Base-by-base conservation (phyloP, 2,113 vertebrate species). In the Melozone crissalis region DNA sequence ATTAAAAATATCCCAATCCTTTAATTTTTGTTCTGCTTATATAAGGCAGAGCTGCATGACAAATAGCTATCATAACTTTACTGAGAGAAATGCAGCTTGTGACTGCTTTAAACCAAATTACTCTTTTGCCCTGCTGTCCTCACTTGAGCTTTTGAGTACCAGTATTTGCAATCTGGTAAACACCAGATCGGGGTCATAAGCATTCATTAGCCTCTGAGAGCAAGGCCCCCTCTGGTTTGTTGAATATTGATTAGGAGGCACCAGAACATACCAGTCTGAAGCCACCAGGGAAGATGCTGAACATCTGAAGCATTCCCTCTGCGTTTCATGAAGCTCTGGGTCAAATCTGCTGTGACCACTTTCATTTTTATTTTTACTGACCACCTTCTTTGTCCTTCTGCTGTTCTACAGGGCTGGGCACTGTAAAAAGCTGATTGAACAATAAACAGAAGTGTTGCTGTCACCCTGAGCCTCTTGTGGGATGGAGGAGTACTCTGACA, bases 1-100 rank as follows among this genome's bases (percentile, higher is more conserved):
- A 94, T 95, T 94, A 94, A 93, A 94, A 91, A 78, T 94, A 90
- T 54, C 79, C 71, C 88, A 93, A 86, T 86, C 88, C 78, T 87
- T 91, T 96, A 88, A 77, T 88, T 96, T 95, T 80, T 91, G 62
- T 90, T 76, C 85, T 77, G 88, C 88, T 92, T 95, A 52, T 83
- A n/a, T 93, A 90, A 92, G 85, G 90, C 85, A 94, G 57, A 76
- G 75, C 83, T 84, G 88, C 85, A 78, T 90, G 67, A 93, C 92
- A 90, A 96, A 93, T 59, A 89, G 59, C 58, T 74, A 9, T 59
- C 47, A 39, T 68, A 91, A 85, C 79, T 94, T 95, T 33, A 30
- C 71, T 73, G 84, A 74, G 83, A 63, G 71, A 94, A 89, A 51
- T 71, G 52, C 72, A 78, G 77, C 59, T 80, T 72, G 73, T 79